A percentile compares a stretch with the other conserved stretches of the same genome.
phyloP scores from a whole-genome alignment of 1,140 invertebrate species.

The Euschistus heros region DNA sequence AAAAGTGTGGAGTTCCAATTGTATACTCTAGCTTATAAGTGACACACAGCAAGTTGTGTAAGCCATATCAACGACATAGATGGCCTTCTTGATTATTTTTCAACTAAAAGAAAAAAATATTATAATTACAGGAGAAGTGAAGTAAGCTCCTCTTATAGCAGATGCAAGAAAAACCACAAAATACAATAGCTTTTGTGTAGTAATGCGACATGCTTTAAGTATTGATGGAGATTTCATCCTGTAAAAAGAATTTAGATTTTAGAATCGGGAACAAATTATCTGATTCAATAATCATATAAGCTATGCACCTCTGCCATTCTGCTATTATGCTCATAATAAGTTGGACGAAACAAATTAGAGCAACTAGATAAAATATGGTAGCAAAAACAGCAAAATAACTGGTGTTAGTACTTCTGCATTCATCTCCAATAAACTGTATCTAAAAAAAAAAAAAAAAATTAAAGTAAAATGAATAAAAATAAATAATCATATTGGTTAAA shows the following conservation, averaged over 20 bases:
- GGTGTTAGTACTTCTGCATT: constrained; percentile 50
- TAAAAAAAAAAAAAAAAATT: constrained; percentile 32
- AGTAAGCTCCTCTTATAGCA: constrained; percentile 74
- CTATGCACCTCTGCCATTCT: constrained; percentile 55
- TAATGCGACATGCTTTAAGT: constrained; percentile 68
- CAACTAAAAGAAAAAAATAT: background rate
- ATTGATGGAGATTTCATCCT: constrained; percentile 67
- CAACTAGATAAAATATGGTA: constrained; percentile 69
- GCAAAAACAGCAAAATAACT: constrained; percentile 62
- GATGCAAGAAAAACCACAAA: constrained; percentile 80
- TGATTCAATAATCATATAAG: background rate
- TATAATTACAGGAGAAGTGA: constrained; percentile 69
- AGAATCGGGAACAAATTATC: background rate
- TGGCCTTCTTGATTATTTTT: too few species aligned
- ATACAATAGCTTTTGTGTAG: constrained; percentile 85
- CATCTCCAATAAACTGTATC: constrained; percentile 56
- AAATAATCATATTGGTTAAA: background rate
- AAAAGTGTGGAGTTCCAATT: too few species aligned
- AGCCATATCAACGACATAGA: too few species aligned
- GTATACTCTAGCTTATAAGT: too few species aligned
- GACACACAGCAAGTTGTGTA: too few species aligned
- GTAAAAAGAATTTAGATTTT: too few species aligned
- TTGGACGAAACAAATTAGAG: constrained; percentile 76
- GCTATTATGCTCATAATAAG: constrained; percentile 70
- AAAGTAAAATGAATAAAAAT: background rate